Percentiles rank a stretch among this genome's conserved stretches.
Evolutionary conservation across 2,113 vertebrate species (phyloP).

Genomic region (Myxocyprinus asiaticus): DNA sequence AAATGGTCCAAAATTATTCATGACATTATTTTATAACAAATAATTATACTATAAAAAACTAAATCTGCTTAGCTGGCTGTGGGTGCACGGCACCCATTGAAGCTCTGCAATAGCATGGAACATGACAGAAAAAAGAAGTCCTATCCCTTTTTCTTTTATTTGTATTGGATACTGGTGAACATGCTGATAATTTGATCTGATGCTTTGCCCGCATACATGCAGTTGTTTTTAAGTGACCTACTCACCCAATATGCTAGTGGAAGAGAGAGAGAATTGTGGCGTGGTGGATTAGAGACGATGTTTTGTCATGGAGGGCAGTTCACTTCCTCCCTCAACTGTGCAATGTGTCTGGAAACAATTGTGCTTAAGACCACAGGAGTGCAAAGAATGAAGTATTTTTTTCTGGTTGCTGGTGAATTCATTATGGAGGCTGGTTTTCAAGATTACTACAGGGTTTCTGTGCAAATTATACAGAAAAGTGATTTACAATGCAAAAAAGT

Average conservation of each 20-base stretch:
- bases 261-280: slow-evolving; percentile 34
- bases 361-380: slow-evolving; percentile 46
- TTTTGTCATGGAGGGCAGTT: slow-evolving; percentile 43
- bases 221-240: slow-evolving; percentile 6
- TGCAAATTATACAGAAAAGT: not conserved
- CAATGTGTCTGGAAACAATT: slow-evolving; percentile 53
- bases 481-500: not conserved
- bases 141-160: too few relatives aligned
- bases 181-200: not conserved
- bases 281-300: slow-evolving; percentile 28
- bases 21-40: too few relatives aligned
- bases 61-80: too few relatives aligned
- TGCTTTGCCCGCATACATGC: not conserved
- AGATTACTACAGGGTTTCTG: slow-evolving; percentile 8
- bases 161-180: too few relatives aligned
- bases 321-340: slow-evolving; percentile 43
- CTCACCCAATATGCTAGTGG: not conserved
- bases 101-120: too few relatives aligned
- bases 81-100: too few relatives aligned
- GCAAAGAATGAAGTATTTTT: slow-evolving; percentile 46
- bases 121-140: too few relatives aligned
- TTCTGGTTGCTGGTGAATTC: slow-evolving; percentile 21
- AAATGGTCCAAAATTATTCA: too few relatives aligned
- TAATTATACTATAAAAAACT: too few relatives aligned
- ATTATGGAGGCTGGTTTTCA: slow-evolving; percentile 39